Base-by-base conservation (phyloP, 1,140 invertebrate genomes). In the Zaprionus kolodkinae region DNA sequence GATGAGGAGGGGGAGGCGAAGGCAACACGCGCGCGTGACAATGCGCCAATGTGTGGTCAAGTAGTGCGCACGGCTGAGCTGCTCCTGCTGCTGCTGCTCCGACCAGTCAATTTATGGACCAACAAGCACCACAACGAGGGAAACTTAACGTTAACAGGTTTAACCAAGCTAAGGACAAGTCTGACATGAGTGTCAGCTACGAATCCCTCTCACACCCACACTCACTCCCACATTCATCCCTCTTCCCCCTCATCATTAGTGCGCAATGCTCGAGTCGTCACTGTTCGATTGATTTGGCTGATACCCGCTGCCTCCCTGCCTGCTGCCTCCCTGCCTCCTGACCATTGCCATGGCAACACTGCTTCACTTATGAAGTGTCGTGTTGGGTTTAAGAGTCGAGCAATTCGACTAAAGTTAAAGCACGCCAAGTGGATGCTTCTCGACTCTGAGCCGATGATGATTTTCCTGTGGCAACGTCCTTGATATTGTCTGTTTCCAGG, bases 131-230 rank as follows among this genome's bases (percentile, higher is more conserved):
- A 62, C 64, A 75, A 70, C 72, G 76, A 82, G 67, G 45, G 33
- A 86, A 86, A 87, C 84, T 88, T 87, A 86, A 87, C 83, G 83
- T 83, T 87, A 86, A 86, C 83, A 87, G 83, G 84, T 86, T 86
- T 86, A 88, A 88, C 83, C 82, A 82, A 73, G 82, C 82, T 87
- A 82, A 86, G 79, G 83, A 86, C 82, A 85, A 78, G 67, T 72
- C 79, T 63, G 68, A 74, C 81, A 77, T 79, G 75, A 87, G 75
- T 79, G 76, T 62, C 68, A 73, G 63, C 52, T 43, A 21, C n/a
- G 36, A 33, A 7, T 7, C 4, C 13, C 7, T 4, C 9, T 60
- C 25, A 30, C 27, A 30, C 25, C 0, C 27, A 30, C 56, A 25
- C 25, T 0, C n/a, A 21, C 21, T 1, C 21, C 2, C 21, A 21